Evolutionary conservation across 2,113 vertebrate genomes (phyloP).

Genomic region (Falcunculus frontatus): DNA sequence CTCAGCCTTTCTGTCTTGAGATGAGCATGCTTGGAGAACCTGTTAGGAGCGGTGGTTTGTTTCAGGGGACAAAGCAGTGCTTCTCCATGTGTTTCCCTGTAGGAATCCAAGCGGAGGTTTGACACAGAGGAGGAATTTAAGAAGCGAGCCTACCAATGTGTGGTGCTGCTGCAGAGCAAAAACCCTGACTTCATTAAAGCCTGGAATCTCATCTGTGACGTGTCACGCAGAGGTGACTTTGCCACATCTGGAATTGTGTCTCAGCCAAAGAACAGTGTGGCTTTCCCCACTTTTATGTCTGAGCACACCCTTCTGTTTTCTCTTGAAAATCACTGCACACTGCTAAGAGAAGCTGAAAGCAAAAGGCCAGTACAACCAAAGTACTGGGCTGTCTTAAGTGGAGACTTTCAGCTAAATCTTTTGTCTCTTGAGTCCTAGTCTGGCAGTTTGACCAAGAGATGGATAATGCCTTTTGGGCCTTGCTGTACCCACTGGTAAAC

Average conservation of each 20-base stretch:
- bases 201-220: conserved; percentile 95
- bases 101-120: conserved; percentile 98
- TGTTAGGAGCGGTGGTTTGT: neutral
- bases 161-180: conserved; percentile 93
- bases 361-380: neutral
- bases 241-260: neutral
- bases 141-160: conserved; percentile 91
- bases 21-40: neutral
- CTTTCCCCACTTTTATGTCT: neutral
- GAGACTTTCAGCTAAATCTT: neutral
- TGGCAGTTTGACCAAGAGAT: neutral
- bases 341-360: neutral
- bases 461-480: neutral
- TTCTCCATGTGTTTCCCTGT: neutral
- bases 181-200: conserved; percentile 87
- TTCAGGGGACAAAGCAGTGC: neutral
- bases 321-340: neutral
- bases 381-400: neutral
- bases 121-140: conserved; percentile 95
- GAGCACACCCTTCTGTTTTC: neutral
- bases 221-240: conserved; percentile 85
- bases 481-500: neutral
- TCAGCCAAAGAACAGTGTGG: neutral
- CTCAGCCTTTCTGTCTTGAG: neutral
- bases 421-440: neutral